phyloP scores from a whole-genome alignment of 2,113 vertebrate genomes.

The Collichthys lucidus region DNA sequence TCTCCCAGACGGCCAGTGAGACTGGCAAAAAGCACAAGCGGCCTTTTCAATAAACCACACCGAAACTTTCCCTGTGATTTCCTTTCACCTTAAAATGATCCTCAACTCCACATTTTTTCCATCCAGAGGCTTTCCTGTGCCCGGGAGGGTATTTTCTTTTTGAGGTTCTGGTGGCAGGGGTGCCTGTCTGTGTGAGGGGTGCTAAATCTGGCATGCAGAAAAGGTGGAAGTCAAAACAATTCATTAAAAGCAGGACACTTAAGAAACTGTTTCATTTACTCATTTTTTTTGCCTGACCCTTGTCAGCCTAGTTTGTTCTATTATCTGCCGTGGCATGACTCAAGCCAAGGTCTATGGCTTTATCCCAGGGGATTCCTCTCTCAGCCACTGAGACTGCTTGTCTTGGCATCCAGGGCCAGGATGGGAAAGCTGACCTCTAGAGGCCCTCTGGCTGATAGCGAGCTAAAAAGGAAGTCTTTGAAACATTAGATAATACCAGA shows the following conservation, averaged over 20 bases:
- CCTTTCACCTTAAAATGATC: conserved; percentile 81
- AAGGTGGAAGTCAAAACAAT: conserved; percentile 59
- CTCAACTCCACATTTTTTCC: conserved; percentile 75
- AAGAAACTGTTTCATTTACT: conserved; percentile 31
- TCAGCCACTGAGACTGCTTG: conserved; percentile 74
- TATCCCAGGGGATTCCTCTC: conserved; percentile 69
- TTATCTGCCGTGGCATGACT: conserved; percentile 67
- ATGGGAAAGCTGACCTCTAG: conserved; percentile 80
- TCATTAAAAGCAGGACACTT: conserved; percentile 44
- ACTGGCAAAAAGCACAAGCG: conserved; percentile 65
- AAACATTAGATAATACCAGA: conserved; percentile 82
- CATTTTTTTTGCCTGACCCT: conserved; percentile 15
- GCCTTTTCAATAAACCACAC: conserved; percentile 67
- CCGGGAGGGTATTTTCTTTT: conserved; percentile 70
- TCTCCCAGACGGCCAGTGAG: conserved; percentile 63
- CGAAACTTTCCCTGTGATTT: conserved; percentile 74
- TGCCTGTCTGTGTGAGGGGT: conserved; percentile 51
- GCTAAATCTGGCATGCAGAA: conserved; percentile 55
- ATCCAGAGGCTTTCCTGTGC: conserved; percentile 70
- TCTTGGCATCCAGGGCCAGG: conserved; percentile 76
- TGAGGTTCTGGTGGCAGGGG: conserved; percentile 41
- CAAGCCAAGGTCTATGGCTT: conserved; percentile 59
- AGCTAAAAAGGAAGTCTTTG: conserved; percentile 85
- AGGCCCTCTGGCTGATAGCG: conserved; percentile 80
- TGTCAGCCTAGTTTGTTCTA: conserved; percentile 14